Conservation (phyloP, 2,797 vertebrate species). For the Sebastes steindachneri region DNA sequence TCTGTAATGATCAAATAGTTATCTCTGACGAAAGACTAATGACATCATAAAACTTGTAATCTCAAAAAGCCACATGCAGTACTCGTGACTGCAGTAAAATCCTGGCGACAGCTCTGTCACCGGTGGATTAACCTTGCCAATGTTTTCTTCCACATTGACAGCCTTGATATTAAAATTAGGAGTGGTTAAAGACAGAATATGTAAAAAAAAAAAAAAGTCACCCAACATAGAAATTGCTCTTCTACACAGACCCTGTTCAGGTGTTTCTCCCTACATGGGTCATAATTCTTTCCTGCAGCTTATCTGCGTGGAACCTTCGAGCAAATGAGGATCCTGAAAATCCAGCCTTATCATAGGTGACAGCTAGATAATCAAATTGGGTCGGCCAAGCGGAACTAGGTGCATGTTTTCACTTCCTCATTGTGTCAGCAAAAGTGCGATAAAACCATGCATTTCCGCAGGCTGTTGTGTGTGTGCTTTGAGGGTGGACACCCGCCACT, state of each 20-base stretch:
- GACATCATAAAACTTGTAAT: not conserved
- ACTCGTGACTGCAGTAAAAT: constrained; percentile 11
- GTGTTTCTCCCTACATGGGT: not conserved
- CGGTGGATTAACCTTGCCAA: not conserved
- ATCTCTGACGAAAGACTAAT: not conserved
- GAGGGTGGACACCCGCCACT: constrained; percentile 35
- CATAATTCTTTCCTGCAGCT: not conserved
- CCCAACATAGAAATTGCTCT: not conserved
- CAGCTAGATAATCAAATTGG: constrained; percentile 32
- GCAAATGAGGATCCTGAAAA: not conserved
- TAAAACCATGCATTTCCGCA: not conserved
- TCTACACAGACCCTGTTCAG: not conserved
- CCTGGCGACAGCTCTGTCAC: not conserved
- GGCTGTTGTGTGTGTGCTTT: constrained; percentile 44
- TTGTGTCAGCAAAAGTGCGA: constrained; percentile 2
- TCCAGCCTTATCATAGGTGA: not conserved
- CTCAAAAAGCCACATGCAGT: not conserved
- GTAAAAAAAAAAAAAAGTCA: not conserved
- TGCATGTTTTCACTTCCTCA: constrained; percentile 41
- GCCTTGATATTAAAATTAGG: not conserved
- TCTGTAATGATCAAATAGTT: not conserved
- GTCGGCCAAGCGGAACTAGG: not conserved
- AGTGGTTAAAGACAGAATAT: not conserved
- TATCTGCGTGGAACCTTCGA: not conserved
- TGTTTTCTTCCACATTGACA: not conserved